Conservation (phyloP, 2,888 invertebrate species). For the Pharmacophagus antenor region DNA sequence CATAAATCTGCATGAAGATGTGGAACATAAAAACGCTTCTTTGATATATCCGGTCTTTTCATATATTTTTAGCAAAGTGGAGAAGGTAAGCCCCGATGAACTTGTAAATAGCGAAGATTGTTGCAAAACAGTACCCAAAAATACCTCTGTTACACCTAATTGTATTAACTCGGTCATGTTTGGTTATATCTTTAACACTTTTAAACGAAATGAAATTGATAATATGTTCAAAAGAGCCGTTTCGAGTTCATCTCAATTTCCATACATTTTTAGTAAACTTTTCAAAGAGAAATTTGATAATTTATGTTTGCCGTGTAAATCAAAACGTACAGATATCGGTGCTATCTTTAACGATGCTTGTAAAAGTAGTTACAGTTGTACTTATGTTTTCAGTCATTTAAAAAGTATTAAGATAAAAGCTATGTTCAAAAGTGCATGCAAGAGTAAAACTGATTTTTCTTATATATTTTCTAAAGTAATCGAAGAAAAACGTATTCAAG, state of each 20-base stretch:
- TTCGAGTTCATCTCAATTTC: constrained; percentile 13
- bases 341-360: constrained; percentile 23
- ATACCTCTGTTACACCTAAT: constrained; percentile 11
- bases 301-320: not conserved
- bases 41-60: constrained; percentile 5
- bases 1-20: not conserved
- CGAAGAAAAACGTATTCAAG: not conserved
- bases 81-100: constrained; percentile 9
- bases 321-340: constrained; percentile 12
- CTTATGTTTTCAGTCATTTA: constrained; percentile 24
- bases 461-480: constrained; percentile 18
- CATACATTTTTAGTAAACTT: constrained; percentile 21
- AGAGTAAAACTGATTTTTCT: constrained; percentile 17
- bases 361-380: constrained; percentile 13
- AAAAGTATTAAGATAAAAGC: constrained; percentile 20
- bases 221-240: constrained; percentile 22
- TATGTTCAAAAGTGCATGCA: constrained; percentile 20
- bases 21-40: not conserved
- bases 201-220: constrained; percentile 17
- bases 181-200: constrained; percentile 27
- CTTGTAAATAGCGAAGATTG: constrained; percentile 9
- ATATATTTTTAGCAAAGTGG: constrained; percentile 28
- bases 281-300: not conserved
- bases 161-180: constrained; percentile 6
- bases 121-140: constrained; percentile 2